Percentiles rank a stretch among this genome's conserved stretches.
These are phyloP conservation scores for Erythrocercus mccallii DNA, from an alignment of 2,113 vertebrate species.

Conservation along the genomic window DNA sequence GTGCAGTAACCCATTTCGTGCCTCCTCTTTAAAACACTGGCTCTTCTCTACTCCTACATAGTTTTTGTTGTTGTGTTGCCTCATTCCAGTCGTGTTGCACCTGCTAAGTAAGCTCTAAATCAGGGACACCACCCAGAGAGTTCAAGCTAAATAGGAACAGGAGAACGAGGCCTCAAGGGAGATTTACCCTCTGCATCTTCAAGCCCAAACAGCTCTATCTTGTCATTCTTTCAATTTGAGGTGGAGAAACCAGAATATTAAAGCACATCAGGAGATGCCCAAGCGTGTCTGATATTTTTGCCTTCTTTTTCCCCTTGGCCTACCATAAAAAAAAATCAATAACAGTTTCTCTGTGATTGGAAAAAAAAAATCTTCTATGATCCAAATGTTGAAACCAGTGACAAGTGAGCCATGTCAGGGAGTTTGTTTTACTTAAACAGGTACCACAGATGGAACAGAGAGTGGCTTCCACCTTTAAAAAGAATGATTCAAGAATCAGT, in stretches of 20 bases:
- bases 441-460: background rate
- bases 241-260: background rate
- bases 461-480: background rate
- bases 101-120: background rate
- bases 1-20: background rate
- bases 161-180: background rate
- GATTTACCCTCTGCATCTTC: background rate
- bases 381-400: background rate
- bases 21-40: background rate
- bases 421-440: background rate
- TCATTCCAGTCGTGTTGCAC: background rate
- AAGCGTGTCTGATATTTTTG: background rate
- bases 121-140: background rate
- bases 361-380: background rate
- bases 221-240: background rate
- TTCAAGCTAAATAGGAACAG: background rate
- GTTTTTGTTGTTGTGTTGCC: background rate
- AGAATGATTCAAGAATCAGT: background rate
- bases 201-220: constrained; percentile 3
- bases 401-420: background rate
- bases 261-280: background rate
- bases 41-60: background rate
- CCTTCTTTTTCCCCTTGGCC: background rate
- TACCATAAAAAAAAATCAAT: background rate
- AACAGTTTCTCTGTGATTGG: background rate